Conservation (phyloP, 2,888 invertebrate species). For the Rapana venosa region DNA sequence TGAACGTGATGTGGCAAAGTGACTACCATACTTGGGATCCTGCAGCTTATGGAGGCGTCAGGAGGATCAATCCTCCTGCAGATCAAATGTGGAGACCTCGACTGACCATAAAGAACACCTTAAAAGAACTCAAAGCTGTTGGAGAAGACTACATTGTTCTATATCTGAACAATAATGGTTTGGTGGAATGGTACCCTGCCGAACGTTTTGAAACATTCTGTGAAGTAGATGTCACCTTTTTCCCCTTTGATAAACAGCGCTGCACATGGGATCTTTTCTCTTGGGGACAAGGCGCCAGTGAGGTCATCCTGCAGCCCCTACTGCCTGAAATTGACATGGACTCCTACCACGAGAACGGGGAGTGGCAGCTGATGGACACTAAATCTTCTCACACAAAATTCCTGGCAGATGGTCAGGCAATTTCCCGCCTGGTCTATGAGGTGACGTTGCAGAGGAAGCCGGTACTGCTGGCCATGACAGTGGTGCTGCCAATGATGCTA, state of each 20-base stretch:
- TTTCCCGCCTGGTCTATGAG: background rate
- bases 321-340: background rate
- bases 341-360: constrained; percentile 20
- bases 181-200: constrained; percentile 6
- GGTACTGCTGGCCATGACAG: background rate
- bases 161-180: background rate
- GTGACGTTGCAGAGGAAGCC: constrained; percentile 25
- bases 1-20: constrained; percentile 21
- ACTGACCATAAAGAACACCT: constrained; percentile 26
- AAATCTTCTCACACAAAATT: background rate
- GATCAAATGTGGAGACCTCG: constrained; percentile 26
- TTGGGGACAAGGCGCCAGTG: background rate
- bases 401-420: background rate
- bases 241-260: constrained; percentile 24
- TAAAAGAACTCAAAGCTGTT: constrained; percentile 34
- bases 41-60: background rate
- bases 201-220: constrained; percentile 30
- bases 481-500: constrained; percentile 27
- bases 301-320: background rate
- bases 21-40: constrained; percentile 31
- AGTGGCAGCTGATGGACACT: constrained; percentile 30
- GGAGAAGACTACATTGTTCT: constrained; percentile 24
- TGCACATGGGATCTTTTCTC: constrained; percentile 27
- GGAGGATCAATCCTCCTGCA: background rate
- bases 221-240: constrained; percentile 6